Percentiles rank a stretch among this genome's conserved stretches.
Conservation (phyloP, 2,888 invertebrate species). For the Hipparchia semele region DNA sequence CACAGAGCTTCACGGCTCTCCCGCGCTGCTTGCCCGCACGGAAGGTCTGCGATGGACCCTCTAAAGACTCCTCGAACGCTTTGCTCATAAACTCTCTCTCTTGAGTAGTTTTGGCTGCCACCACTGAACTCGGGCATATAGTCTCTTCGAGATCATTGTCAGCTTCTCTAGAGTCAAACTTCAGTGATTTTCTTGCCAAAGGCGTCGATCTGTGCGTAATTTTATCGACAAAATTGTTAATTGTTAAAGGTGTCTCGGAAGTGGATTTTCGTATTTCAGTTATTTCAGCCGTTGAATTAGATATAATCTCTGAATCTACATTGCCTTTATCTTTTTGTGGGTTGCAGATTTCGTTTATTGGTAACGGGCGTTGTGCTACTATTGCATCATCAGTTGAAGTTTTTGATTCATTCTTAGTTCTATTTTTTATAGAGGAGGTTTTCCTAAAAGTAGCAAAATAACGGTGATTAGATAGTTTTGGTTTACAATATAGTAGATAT, state of each 20-base stretch:
- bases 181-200: constrained; percentile 67
- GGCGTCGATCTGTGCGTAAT: constrained; percentile 74
- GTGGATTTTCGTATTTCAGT: constrained; percentile 44
- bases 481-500: too few relatives aligned
- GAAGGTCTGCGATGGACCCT: constrained; percentile 46
- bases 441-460: constrained; percentile 49
- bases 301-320: constrained; percentile 44
- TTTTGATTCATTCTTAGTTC: constrained; percentile 47
- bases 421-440: constrained; percentile 54
- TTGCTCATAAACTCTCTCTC: constrained; percentile 69
- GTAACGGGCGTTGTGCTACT: constrained; percentile 38
- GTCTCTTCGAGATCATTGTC: constrained; percentile 59
- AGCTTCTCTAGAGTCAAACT: constrained; percentile 55
- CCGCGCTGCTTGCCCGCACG: constrained; percentile 41
- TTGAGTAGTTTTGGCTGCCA: constrained; percentile 63
- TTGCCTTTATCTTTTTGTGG: constrained; percentile 32
- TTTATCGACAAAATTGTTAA: constrained; percentile 66
- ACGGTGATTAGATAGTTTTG: too few relatives aligned
- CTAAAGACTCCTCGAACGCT: constrained; percentile 63
- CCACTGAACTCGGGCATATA: constrained; percentile 55
- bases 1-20: constrained; percentile 48
- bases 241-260: constrained; percentile 65
- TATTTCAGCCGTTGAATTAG: constrained; percentile 55
- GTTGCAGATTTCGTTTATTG: constrained; percentile 16
- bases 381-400: constrained; percentile 40